Conservation (phyloP, 2,888 invertebrate genomes). For the Drosophila kuntzei region DNA sequence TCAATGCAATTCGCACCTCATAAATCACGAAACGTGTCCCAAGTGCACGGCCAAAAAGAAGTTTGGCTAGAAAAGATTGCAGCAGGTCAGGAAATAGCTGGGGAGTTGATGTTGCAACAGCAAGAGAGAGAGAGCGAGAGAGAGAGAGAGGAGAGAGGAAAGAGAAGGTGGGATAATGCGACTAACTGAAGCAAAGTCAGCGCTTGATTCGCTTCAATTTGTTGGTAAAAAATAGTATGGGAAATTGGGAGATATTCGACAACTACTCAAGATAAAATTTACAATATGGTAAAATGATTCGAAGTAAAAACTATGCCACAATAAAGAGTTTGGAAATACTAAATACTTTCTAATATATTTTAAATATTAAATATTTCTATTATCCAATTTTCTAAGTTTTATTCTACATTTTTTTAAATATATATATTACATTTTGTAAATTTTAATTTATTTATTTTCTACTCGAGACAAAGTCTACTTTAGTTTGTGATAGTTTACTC, state of each 20-base stretch:
- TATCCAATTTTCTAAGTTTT: too few relatives aligned
- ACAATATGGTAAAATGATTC: slow-evolving; percentile 1
- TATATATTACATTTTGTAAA: too few relatives aligned
- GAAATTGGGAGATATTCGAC: neutral
- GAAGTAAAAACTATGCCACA: neutral
- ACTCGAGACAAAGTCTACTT: too few relatives aligned
- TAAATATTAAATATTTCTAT: too few relatives aligned
- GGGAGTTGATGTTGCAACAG: neutral
- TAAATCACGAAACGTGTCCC: slow-evolving; percentile 85
- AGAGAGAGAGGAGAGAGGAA: neutral
- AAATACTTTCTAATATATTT: too few relatives aligned
- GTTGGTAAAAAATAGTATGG: neutral
- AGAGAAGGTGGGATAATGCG: neutral
- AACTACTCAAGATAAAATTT: neutral
- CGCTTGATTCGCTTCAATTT: slow-evolving; percentile 14
- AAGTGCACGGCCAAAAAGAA: slow-evolving; percentile 69
- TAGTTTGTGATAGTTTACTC: too few relatives aligned
- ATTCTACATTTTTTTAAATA: too few relatives aligned
- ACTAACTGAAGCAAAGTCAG: slow-evolving; percentile 1
- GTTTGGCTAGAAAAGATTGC: slow-evolving; percentile 61
- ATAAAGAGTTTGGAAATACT: neutral
- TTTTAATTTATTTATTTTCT: too few relatives aligned
- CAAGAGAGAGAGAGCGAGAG: neutral
- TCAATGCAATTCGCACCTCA: slow-evolving; percentile 85
- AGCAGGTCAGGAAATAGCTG: slow-evolving; percentile 63